These are phyloP conservation scores for Vireo griseus DNA, from an alignment of 2,797 vertebrate genomes.

Conservation along the genomic window DNA sequence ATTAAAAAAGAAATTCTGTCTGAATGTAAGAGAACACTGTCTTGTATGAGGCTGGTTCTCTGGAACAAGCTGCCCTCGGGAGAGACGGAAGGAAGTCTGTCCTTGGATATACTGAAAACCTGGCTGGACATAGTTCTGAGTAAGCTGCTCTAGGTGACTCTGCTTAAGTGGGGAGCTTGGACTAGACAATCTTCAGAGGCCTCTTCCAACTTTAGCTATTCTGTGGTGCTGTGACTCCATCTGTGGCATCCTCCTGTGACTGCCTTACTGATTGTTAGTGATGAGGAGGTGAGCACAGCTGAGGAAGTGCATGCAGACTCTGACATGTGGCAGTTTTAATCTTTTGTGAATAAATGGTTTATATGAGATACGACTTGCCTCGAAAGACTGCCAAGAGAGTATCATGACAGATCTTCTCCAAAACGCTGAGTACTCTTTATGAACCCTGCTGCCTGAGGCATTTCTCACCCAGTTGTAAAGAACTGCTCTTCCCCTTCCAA, in stretches of 20 bases:
- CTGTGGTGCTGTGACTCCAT: not conserved
- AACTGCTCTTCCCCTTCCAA: not conserved
- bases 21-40: not conserved
- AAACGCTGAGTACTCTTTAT: not conserved
- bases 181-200: not conserved
- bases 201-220: not conserved
- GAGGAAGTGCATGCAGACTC: not conserved
- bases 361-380: not conserved
- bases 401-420: not conserved
- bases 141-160: not conserved
- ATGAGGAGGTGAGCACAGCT: not conserved
- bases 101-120: not conserved
- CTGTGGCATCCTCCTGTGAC: not conserved
- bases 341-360: not conserved
- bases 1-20: not conserved
- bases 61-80: not conserved
- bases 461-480: not conserved
- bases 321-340: not conserved
- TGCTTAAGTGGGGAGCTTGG: not conserved
- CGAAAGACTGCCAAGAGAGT: not conserved
- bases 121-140: not conserved
- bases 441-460: not conserved
- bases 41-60: not conserved
- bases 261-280: not conserved
- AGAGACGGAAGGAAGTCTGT: not conserved